Base-by-base conservation (phyloP, 2,888 invertebrate species). In the Nysson spinosus region DNA sequence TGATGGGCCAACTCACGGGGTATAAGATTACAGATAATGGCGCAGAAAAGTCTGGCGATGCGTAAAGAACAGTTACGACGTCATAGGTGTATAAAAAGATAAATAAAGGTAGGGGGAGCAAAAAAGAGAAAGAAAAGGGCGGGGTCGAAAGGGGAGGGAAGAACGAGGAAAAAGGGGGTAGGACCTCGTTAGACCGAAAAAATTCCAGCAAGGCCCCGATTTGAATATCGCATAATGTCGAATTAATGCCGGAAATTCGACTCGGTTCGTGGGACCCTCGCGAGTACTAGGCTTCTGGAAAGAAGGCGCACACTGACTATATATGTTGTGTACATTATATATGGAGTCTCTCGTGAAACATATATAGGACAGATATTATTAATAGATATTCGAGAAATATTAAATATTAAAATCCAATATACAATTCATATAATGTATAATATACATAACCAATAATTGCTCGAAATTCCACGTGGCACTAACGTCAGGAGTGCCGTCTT, bases 191-290 rank as follows among this genome's bases (percentile, higher is more conserved):
- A 84, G 75, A 78, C 75, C 75, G 61, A 78, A 82, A n/a, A 78
- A 83, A 84, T 83, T 83, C 81, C 81, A 78, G n/a, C 81, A 79
- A 77, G 79, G 84, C 76, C 81, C 75, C 66, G 78, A 86, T 86
- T 86, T 86, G 85, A 86, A 86, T 85, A 85, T 85, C 83, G 83
- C 81, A 85, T 85, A 85, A 85, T 85, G 84, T 81, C 83, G 82
- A 85, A 84, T 85, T 85, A 86, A 85, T 85, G 83, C 80, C 84
- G 83, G 84, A 86, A 85, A 85, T 85, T 84, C 82, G 84, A 85
- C 78, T 83, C 82, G 80, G 73, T 58, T 58, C n/a, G n/a, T n/a
- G 66, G 73, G 64, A 65, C 75, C 62, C 50, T 43, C 58, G 70
- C 67, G 63, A 50, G 61, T 62, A 68, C 68, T 58, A 58, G 55